A percentile compares a stretch with the other conserved stretches of the same genome.
Evolutionary conservation across 2,888 invertebrate species (phyloP).

Genomic region (Lepidocyrtoides sp.): DNA sequence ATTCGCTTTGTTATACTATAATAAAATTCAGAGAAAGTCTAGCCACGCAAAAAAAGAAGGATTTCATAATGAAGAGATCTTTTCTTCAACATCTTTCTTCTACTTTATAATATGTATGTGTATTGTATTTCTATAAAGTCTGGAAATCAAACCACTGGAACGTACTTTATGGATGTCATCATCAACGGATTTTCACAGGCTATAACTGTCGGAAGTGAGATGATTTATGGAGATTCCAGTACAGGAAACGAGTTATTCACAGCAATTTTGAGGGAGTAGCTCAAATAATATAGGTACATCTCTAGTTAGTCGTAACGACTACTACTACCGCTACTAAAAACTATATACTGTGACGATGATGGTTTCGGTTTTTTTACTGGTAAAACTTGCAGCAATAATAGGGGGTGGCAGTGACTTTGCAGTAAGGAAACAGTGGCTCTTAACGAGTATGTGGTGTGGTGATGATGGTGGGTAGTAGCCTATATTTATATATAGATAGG

Average conservation of each 20-base stretch:
- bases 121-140: slow-evolving; percentile 9
- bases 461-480: neutral
- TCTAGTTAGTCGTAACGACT: slow-evolving; percentile 17
- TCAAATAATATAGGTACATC: slow-evolving; percentile 20
- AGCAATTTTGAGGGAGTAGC: slow-evolving; percentile 65
- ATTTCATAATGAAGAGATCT: slow-evolving; percentile 35
- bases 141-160: slow-evolving; percentile 72
- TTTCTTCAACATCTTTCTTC: too few species aligned
- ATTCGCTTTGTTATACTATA: neutral
- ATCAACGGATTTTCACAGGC: slow-evolving; percentile 57
- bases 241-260: slow-evolving; percentile 77
- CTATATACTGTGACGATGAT: neutral
- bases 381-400: slow-evolving; percentile 45
- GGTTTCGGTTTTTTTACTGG: slow-evolving; percentile 7
- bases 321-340: neutral
- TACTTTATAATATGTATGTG: neutral
- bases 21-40: slow-evolving; percentile 22
- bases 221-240: slow-evolving; percentile 81
- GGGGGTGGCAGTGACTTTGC: neutral
- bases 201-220: slow-evolving; percentile 82
- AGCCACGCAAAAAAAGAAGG: neutral
- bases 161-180: slow-evolving; percentile 67
- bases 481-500: too few species aligned
- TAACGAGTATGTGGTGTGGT: neutral
- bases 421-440: slow-evolving; percentile 19